These are phyloP conservation scores for Cygnus olor DNA, from an alignment of 2,797 vertebrate species.

Conservation along the genomic window DNA sequence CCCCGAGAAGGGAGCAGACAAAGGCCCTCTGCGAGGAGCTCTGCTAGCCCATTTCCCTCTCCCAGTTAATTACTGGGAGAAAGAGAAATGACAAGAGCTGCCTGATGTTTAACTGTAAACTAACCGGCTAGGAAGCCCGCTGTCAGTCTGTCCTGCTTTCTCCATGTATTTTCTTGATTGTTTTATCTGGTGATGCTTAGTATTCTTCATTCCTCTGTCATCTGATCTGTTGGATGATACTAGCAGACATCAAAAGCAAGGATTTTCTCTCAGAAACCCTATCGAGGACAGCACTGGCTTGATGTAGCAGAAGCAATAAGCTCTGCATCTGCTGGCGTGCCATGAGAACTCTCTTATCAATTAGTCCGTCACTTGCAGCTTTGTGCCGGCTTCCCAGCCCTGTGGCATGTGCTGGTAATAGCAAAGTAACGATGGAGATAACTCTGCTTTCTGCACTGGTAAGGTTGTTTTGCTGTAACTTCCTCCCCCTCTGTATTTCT, in stretches of 20 bases:
- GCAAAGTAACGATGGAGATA: not conserved
- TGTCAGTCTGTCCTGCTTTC: not conserved
- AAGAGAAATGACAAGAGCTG: not conserved
- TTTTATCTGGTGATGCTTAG: not conserved
- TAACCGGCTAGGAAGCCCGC: not conserved
- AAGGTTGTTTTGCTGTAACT: not conserved
- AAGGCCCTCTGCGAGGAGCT: not conserved
- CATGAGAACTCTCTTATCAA: not conserved
- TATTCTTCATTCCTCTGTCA: not conserved
- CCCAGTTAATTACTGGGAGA: not conserved
- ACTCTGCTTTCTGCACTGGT: not conserved
- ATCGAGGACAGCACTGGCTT: not conserved
- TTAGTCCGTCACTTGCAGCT: rapidly evolving
- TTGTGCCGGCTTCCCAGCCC: not conserved
- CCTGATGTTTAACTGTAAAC: not conserved
- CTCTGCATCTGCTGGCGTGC: not conserved
- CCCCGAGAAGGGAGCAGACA: not conserved
- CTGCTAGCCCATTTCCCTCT: not conserved
- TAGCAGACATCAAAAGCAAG: not conserved
- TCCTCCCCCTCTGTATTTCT: not conserved
- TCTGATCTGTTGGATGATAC: not conserved
- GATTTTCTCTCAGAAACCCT: conserved; percentile 15
- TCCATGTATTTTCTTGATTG: not conserved
- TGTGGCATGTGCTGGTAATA: rapidly evolving
- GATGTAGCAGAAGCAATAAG: conserved; percentile 17